Evolutionary conservation across 2,113 vertebrate genomes (phyloP), one percentile per base, ranked within the genome.

Genomic region (Scomber japonicus): DNA sequence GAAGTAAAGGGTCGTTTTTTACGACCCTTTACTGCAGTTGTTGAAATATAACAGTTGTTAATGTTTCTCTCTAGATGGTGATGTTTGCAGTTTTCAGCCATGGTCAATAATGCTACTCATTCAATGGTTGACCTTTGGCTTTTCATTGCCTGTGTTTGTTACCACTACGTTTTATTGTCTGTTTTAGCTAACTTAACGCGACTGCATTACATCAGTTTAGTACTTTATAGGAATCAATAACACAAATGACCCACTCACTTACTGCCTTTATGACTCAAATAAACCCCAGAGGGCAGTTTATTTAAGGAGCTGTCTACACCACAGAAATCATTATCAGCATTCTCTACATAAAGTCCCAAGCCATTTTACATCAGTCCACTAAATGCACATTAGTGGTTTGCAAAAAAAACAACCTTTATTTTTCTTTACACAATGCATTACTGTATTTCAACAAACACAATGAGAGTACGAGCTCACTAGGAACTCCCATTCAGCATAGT

Each of bases 141-240:
- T 44, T 55, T 48, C 8, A 66, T 53, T 44, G 49, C 30, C 13
- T 60, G 31, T 71, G 61, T 78, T 61, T 80, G 55, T 75, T 82
- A 56, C 46, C 14, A 14, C 57, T 64, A 17, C 57, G 17, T 73
- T 75, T 83, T 79, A 83, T 75, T 74, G 75, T 76, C 65, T 60
- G 44, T 81, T 79, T 81, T 54, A 78, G 77, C 68, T 60, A 71
- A 88, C 76, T 64, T 74, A 50, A 77, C 81, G 77, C 17, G 27
- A 78, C 78, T 71, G 82, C 74, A 77, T 89, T 73, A 75, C 60
- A 73, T 71, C 64, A 72, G 72, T 85, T 75, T 75, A 83, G 80
- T 84, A 67, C 86, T 84, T 89, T 88, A 83, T 80, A 50, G 48
- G 44, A 87, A 91, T 93, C 89, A 85, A 92, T 91, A 87, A 83